Base-by-base conservation (phyloP, 2,888 invertebrate genomes). In the Drosophila demipolita region DNA sequence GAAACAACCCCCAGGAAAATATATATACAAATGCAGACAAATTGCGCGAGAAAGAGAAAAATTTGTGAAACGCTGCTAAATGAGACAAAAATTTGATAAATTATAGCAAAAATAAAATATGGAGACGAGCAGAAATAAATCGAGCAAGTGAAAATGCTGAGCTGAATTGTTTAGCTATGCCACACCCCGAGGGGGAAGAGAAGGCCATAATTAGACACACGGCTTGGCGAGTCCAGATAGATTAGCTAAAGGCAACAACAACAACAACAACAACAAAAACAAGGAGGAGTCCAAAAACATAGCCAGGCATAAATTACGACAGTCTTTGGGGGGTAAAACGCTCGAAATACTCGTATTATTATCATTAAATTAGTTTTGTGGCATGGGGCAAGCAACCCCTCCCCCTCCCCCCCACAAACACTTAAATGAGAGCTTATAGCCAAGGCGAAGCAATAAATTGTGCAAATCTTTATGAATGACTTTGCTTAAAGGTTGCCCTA, bases 61-160 rank as follows among this genome's bases (percentile, higher is more conserved):
- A 55, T 38, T 26, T 66, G 75, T 73, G 55, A 80, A 68, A 64
- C 62, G 68, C 75, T 75, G 82, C 75, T 64, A 67, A 67, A 67
- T 89, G 85, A 89, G 73, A 85, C 85, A 85, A 85, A 82, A 84
- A 87, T 87, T 82, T 86, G 85, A 86, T 86, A 89, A 85, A 89
- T 84, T 73, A 71, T 66, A 53, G 7, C 38, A 29, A 12, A 32
- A 15, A 67, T 48, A 32, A 23, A 35, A 62, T 57, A 45, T 54
- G 12, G 35, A 36, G 23, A 50, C 38, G 32, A 50, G 29, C 7
- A 32, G 52, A 48, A 65, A 59, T 62, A 66, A 70, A 75, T 69
- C 57, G 55, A 69, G 66, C 63, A 67, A 65, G 38, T 54, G 33
- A 69, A 69, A 57, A 66, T 42, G 60, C 45, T 59, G 33, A 32